Conservation (phyloP, 2,797 vertebrate species). For the Spheniscus humboldti region DNA sequence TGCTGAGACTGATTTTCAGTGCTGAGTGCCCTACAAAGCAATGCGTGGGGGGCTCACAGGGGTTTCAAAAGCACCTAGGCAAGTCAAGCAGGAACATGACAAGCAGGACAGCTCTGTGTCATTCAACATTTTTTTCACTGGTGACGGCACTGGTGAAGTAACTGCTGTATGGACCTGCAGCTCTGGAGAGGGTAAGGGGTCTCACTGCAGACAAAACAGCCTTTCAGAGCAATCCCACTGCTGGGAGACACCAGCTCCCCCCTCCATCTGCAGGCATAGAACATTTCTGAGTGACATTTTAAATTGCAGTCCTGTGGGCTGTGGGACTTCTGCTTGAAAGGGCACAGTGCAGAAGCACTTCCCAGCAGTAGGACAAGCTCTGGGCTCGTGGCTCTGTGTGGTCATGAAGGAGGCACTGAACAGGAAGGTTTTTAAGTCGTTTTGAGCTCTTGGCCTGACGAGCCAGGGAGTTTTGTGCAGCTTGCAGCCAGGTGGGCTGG, state of each 20-base stretch:
- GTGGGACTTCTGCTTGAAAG: not conserved
- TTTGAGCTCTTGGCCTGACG: not conserved
- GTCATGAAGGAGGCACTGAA: not conserved
- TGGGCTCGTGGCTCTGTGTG: rapidly evolving
- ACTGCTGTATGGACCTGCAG: not conserved
- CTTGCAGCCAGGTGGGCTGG: not conserved
- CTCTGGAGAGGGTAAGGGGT: not conserved
- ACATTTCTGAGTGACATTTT: not conserved
- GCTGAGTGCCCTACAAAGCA: not conserved
- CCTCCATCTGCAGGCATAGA: not conserved
- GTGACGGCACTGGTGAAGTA: not conserved
- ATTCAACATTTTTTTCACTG: not conserved
- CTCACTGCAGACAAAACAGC: not conserved
- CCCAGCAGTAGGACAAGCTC: not conserved
- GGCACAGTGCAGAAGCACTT: not conserved
- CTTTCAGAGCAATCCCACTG: not conserved
- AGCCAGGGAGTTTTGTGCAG: not conserved
- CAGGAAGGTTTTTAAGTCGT: rapidly evolving
- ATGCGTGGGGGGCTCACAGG: not conserved
- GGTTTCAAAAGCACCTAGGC: not conserved
- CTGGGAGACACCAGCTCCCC: not conserved
- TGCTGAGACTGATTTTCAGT: not conserved
- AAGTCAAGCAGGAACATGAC: not conserved
- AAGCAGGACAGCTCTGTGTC: not conserved
- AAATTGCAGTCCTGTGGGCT: not conserved